A percentile compares a stretch with the other conserved stretches of the same genome.
Evolutionary conservation across 1,140 invertebrate species (phyloP).

Genomic region (Rhopalosiphum padi): DNA sequence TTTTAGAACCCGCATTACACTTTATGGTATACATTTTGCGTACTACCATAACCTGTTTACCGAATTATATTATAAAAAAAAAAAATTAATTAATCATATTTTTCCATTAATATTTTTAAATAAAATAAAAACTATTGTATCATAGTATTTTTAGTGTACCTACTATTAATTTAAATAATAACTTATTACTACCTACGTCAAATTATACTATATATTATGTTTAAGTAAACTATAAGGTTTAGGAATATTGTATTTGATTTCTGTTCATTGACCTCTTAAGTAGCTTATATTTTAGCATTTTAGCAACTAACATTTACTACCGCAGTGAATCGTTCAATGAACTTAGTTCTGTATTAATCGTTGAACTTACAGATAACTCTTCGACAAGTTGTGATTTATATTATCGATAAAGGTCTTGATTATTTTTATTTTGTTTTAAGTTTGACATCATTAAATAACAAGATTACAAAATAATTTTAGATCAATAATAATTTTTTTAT

Average conservation of each 20-base stretch:
- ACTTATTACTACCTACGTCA: background rate
- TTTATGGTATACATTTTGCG: background rate
- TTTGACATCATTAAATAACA: background rate
- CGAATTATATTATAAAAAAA: background rate
- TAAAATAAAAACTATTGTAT: background rate
- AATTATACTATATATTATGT: background rate
- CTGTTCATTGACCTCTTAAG: background rate
- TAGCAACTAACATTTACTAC: background rate
- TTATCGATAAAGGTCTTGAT: background rate
- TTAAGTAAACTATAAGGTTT: background rate
- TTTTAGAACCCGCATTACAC: background rate
- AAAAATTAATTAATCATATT: too few species aligned
- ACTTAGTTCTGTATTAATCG: background rate
- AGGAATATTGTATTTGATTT: background rate
- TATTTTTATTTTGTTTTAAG: background rate
- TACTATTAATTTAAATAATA: background rate
- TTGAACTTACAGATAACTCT: background rate
- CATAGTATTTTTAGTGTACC: background rate
- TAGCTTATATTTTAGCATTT: background rate
- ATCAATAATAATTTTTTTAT: background rate
- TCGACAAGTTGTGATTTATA: background rate
- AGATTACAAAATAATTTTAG: too few species aligned
- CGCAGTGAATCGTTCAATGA: background rate
- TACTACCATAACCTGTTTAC: background rate
- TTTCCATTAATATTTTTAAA: background rate